A percentile compares a stretch with the other conserved stretches of the same genome.
Evolutionary conservation across 1,140 invertebrate species (phyloP).

Genomic region (Drosophila lacteicornis): DNA sequence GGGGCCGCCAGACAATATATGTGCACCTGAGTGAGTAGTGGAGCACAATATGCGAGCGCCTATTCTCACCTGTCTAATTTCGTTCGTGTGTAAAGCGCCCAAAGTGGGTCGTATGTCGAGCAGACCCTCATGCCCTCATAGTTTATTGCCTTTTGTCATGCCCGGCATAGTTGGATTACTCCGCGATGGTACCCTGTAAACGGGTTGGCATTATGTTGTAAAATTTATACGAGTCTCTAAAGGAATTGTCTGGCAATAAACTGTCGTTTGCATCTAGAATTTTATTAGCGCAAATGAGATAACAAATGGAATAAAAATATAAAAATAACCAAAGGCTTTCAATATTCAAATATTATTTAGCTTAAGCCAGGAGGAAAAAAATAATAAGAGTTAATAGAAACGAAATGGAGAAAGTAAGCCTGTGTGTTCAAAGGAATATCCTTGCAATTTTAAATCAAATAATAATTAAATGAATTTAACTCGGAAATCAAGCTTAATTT

Average conservation of each 20-base stretch:
- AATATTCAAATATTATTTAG: no score
- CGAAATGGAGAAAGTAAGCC: no score
- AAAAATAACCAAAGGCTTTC: background rate
- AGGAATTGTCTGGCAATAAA: background rate
- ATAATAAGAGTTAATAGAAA: no score
- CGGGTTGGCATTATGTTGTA: background rate
- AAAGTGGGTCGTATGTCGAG: constrained; percentile 19
- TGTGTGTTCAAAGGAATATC: no score
- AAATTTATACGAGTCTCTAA: background rate
- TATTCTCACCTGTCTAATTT: constrained; percentile 73
- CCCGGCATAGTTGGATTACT: constrained; percentile 51
- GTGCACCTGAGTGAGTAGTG: constrained; percentile 10
- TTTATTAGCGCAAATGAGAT: background rate
- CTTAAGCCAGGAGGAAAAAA: no score
- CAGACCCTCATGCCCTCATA: constrained; percentile 54
- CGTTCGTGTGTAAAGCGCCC: constrained; percentile 7
- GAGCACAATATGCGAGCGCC: constrained; percentile 34
- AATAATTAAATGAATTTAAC: no score
- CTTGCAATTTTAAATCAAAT: no score
- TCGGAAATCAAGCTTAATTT: no score
- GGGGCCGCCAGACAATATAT: constrained; percentile 63
- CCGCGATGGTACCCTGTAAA: constrained; percentile 22
- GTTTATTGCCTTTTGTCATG: constrained; percentile 72
- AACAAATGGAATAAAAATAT: background rate
- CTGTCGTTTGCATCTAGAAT: background rate